Conservation (phyloP, 2,888 invertebrate genomes). For the Psylliodes chrysocephalus region DNA sequence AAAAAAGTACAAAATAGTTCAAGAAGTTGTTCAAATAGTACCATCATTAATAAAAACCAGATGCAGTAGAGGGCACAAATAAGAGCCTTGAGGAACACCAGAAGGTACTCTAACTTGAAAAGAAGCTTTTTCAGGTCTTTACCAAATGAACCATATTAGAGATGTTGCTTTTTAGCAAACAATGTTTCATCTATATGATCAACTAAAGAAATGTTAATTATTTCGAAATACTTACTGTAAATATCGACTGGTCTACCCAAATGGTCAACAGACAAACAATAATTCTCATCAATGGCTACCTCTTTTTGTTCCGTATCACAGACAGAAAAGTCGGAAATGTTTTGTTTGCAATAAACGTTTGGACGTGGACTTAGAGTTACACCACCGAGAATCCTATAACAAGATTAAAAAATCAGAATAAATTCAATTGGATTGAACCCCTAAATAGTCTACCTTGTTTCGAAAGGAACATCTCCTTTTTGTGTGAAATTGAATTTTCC, state of each 20-base stretch:
- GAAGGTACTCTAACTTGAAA: no score
- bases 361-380: constrained; percentile 94
- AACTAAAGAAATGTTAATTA: no score
- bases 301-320: constrained; percentile 96
- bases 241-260: constrained; percentile 94
- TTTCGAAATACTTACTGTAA: constrained; percentile 76
- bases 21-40: no score
- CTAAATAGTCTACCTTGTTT: constrained; percentile 69
- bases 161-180: no score
- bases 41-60: no score
- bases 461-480: constrained; percentile 88
- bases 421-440: no score
- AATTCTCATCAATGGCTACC: constrained; percentile 93
- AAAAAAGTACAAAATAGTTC: no score
- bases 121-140: no score
- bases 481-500: constrained; percentile 97
- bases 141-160: no score
- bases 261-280: constrained; percentile 96
- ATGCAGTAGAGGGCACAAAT: no score
- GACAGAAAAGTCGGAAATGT: constrained; percentile 95
- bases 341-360: constrained; percentile 90
- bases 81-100: no score
- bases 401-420: constrained; percentile 21
- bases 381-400: constrained; percentile 85
- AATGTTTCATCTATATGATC: no score